These are phyloP conservation scores for Rhingia campestris DNA, from an alignment of 2,888 invertebrate genomes.

Conservation along the genomic window DNA sequence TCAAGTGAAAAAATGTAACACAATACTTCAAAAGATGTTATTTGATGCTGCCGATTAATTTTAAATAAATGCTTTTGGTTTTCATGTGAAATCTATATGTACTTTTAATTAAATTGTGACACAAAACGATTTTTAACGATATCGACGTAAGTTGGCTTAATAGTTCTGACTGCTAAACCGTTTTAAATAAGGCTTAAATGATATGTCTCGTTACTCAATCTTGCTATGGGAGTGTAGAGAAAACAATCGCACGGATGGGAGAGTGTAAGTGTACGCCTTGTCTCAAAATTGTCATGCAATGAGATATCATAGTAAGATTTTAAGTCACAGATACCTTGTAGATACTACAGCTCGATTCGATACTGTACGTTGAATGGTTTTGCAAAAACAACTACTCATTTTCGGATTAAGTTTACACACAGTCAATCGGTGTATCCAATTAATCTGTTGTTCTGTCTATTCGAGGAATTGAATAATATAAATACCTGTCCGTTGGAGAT, in stretches of 20 bases:
- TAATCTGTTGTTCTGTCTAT: constrained; percentile 5
- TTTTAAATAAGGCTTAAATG: constrained; percentile 28
- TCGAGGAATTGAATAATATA: constrained; percentile 8
- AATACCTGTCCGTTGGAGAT: neutral
- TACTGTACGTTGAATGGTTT: neutral
- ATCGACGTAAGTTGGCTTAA: neutral
- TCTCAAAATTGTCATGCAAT: constrained; percentile 34
- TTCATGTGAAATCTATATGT: no score
- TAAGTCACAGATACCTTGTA: neutral
- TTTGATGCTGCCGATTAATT: no score
- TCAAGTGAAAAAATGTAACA: no score
- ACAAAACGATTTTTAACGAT: no score
- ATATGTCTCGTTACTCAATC: constrained; percentile 3
- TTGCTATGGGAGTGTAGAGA: constrained; percentile 2
- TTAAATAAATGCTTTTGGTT: no score
- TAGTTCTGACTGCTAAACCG: neutral
- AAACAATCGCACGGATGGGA: constrained; percentile 4
- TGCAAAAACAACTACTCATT: neutral
- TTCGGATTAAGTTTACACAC: constrained; percentile 5
- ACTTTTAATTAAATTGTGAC: no score
- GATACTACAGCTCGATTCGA: constrained; percentile 14
- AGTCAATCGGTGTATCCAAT: neutral
- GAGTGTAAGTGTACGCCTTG: constrained; percentile 21
- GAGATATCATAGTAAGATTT: constrained; percentile 10
- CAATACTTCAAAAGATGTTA: no score